A percentile compares a stretch with the other conserved stretches of the same genome.
phyloP scores from a whole-genome alignment of 2,888 invertebrate genomes.

The Heliothis peltigera region DNA sequence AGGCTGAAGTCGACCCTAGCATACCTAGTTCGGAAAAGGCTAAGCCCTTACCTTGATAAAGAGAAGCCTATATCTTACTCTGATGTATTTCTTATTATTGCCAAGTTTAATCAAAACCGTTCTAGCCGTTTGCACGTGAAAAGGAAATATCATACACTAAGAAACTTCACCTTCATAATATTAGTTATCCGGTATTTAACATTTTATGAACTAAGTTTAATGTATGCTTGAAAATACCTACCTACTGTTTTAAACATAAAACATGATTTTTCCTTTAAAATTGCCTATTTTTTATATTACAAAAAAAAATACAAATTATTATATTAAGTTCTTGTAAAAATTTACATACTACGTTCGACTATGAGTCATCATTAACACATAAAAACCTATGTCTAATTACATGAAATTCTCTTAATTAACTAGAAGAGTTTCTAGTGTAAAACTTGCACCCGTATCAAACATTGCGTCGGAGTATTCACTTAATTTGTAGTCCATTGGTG shows the following conservation, averaged over 20 bases:
- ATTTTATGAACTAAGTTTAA: no score
- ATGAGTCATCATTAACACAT: constrained; percentile 57
- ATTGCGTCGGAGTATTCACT: background rate
- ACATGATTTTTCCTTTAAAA: constrained; percentile 4
- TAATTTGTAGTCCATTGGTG: background rate
- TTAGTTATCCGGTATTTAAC: no score
- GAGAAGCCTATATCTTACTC: no score
- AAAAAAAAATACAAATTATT: constrained; percentile 14
- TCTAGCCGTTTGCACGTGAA: no score
- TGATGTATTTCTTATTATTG: no score
- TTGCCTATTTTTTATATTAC: background rate
- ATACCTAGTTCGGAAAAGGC: no score
- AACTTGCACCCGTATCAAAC: constrained; percentile 8
- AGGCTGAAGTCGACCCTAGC: no score
- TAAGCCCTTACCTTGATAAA: no score
- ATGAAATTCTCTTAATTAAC: constrained; percentile 60
- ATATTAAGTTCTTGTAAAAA: constrained; percentile 35
- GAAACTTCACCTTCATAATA: no score
- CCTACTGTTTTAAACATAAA: background rate
- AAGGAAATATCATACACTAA: no score
- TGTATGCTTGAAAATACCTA: no score
- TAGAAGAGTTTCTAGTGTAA: constrained; percentile 42
- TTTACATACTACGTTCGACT: constrained; percentile 39
- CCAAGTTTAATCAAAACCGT: no score
- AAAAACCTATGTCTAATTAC: constrained; percentile 64